Evolutionary conservation across 1,140 invertebrate genomes (phyloP).

Genomic region (Arion vulgaris): DNA sequence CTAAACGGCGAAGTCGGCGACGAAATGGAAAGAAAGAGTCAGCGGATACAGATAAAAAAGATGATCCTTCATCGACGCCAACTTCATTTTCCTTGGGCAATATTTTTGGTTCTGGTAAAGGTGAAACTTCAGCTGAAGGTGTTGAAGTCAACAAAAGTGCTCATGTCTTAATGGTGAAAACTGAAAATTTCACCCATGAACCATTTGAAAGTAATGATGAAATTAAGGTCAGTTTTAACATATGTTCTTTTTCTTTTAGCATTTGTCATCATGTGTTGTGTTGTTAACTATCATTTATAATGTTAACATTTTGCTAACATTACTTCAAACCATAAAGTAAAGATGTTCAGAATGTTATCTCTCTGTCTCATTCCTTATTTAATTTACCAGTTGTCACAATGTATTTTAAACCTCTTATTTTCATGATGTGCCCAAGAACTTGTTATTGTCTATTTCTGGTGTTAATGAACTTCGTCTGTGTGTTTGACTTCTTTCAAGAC

Average conservation of each 20-base stretch:
- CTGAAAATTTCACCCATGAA: slow-evolving; percentile 93
- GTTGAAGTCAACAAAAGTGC: slow-evolving; percentile 37
- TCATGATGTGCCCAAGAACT: too few relatives aligned
- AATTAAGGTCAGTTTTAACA: slow-evolving; percentile 84
- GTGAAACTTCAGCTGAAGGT: slow-evolving; percentile 41
- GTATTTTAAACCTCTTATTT: too few relatives aligned
- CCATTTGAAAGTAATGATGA: slow-evolving; percentile 93
- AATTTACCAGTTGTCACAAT: too few relatives aligned
- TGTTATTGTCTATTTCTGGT: too few relatives aligned
- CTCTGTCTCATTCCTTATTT: too few relatives aligned
- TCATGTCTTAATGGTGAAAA: slow-evolving; percentile 90
- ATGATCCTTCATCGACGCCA: neutral
- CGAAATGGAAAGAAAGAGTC: slow-evolving; percentile 38
- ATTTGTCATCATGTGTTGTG: neutral
- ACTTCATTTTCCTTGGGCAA: slow-evolving; percentile 6
- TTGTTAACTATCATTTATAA: neutral
- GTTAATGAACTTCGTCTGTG: too few relatives aligned
- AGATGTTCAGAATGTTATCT: too few relatives aligned
- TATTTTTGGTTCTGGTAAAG: slow-evolving; percentile 15
- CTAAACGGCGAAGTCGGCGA: slow-evolving; percentile 35
- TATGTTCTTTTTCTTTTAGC: too few relatives aligned
- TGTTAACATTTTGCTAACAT: too few relatives aligned
- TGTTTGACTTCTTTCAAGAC: too few relatives aligned
- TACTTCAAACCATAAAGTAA: too few relatives aligned
- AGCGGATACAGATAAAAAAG: slow-evolving; percentile 32